Conservation (phyloP, 2,797 vertebrate genomes). For the Poecile montanus region DNA sequence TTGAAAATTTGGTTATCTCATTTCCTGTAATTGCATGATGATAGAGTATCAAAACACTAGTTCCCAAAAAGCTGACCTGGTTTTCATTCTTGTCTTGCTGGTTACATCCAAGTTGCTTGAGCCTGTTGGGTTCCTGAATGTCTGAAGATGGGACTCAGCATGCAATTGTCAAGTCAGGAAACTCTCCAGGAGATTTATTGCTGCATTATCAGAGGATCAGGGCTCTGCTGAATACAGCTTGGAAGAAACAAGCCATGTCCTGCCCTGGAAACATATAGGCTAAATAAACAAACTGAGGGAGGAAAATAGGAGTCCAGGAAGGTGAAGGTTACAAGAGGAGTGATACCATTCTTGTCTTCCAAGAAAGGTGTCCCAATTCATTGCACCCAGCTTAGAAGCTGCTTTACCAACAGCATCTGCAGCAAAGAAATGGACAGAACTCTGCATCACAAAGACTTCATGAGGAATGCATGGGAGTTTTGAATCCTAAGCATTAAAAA, state of each 20-base stretch:
- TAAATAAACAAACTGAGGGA: not conserved
- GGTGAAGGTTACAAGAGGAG: not conserved
- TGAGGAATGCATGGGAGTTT: not conserved
- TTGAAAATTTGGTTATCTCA: not conserved
- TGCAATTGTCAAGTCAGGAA: not conserved
- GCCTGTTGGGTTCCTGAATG: not conserved
- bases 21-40: not conserved
- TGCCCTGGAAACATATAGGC: not conserved
- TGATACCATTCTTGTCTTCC: fast-evolving
- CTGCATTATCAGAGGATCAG: not conserved
- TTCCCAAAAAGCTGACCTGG: not conserved
- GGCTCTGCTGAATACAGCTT: not conserved
- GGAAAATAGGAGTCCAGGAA: not conserved
- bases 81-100: not conserved
- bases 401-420: not conserved
- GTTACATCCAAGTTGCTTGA: not conserved
- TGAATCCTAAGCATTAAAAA: not conserved
- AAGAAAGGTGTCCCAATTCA: not conserved
- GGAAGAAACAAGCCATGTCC: not conserved
- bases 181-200: not conserved
- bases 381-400: not conserved
- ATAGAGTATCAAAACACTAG: not conserved
- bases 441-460: not conserved
- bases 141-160: not conserved
- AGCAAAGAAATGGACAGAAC: not conserved